Conservation (phyloP, 2,113 vertebrate genomes). For the Brevimyrus niger region DNA sequence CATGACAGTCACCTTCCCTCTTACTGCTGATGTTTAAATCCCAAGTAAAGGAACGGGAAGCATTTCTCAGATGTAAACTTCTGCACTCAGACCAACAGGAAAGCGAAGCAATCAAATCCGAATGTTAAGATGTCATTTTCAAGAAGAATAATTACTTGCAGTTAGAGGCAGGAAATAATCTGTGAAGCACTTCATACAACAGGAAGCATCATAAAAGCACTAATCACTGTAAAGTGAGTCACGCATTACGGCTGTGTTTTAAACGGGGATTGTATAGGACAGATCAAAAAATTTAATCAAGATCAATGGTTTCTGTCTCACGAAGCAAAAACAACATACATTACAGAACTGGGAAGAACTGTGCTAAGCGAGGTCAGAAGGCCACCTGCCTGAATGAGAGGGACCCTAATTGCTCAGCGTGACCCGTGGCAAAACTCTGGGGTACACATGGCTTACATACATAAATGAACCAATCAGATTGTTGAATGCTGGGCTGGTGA, state of each 20-base stretch:
- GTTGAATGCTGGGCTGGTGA: background rate
- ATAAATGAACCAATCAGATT: background rate
- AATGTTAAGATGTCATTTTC: background rate
- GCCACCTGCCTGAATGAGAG: background rate
- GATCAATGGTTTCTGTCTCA: background rate
- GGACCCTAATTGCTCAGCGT: background rate
- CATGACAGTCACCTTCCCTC: constrained; percentile 9
- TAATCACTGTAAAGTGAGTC: background rate
- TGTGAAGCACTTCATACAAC: background rate
- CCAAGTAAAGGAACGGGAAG: background rate
- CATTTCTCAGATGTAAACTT: background rate
- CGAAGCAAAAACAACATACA: background rate
- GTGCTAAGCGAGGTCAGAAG: background rate
- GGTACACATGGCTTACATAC: background rate
- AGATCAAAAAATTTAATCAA: background rate
- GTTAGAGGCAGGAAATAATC: background rate
- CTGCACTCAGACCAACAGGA: background rate
- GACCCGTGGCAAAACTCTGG: background rate
- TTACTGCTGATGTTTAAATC: background rate
- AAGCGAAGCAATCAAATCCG: background rate
- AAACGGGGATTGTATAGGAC: background rate
- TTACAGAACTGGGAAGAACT: too few relatives aligned
- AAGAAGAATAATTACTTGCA: background rate
- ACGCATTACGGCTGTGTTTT: background rate
- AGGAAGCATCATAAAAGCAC: background rate